A percentile compares a stretch with the other conserved stretches of the same genome.
Evolutionary conservation across 2,888 invertebrate species (phyloP).

Genomic region (Diloba caeruleocephala): DNA sequence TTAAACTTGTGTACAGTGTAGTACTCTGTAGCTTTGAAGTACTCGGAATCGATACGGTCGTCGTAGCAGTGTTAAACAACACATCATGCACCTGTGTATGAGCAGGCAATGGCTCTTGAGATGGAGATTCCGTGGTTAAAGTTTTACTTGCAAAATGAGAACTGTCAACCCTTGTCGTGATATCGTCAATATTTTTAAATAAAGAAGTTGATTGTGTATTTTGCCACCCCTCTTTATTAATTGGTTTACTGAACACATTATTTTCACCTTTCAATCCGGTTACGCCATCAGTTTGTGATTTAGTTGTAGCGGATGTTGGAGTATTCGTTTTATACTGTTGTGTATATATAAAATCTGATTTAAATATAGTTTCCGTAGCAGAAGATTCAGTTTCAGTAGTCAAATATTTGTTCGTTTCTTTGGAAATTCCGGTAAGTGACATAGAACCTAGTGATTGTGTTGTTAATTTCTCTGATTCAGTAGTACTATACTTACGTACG

Average conservation of each 20-base stretch:
- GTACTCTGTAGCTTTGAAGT: slow-evolving; percentile 9
- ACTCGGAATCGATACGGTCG: background rate
- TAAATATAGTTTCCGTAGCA: slow-evolving; percentile 1
- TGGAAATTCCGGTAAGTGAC: slow-evolving; percentile 4
- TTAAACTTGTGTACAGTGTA: background rate
- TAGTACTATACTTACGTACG: slow-evolving; percentile 1
- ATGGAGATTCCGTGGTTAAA: background rate
- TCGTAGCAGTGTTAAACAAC: background rate
- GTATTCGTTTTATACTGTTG: slow-evolving; percentile 7
- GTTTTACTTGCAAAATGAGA: background rate
- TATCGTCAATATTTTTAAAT: background rate
- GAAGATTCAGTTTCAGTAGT: slow-evolving; percentile 8
- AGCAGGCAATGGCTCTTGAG: background rate
- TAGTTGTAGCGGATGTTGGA: background rate
- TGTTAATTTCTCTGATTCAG: background rate
- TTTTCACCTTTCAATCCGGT: background rate
- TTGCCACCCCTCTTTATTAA: background rate
- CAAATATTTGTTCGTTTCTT: slow-evolving; percentile 17
- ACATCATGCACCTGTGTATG: background rate
- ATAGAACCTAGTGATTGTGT: background rate
- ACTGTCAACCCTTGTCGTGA: background rate
- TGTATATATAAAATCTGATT: background rate
- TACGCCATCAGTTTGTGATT: slow-evolving; percentile 2
- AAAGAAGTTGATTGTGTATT: background rate
- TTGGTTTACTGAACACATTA: background rate